Base-by-base conservation (phyloP, 2,797 vertebrate genomes). In the Pterois miles region DNA sequence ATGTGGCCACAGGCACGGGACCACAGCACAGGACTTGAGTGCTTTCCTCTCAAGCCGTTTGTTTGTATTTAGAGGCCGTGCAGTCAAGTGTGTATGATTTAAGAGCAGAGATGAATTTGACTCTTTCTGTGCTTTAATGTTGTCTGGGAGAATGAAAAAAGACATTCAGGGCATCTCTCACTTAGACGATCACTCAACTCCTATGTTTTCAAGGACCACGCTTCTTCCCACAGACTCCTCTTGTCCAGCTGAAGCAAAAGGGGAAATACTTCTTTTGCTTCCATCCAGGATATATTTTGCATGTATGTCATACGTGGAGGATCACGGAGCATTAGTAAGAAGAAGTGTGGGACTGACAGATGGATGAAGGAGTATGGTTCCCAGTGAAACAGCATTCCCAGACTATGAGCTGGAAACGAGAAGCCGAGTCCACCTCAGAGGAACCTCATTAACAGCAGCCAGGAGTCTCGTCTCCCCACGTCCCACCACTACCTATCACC, bases 331-430 rank as follows among this genome's bases (percentile, higher is more conserved):
- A 72, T 40, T 34, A 18, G 38, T 36, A 70, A 56, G 23, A 70
- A 48, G n/a, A 54, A 73, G 60, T 52, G 85, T 38, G 46, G 63
- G 65, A 83, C 81, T 81, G 81, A 85, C 82, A 82, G 87, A 88
- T 70, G 81, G 74, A 82, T 83, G 81, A 89, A 85, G 80, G 74
- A 89, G 81, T 74, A 84, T 64, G 22, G 6, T 77, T 92, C 84
- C 88, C 80, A 71, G 70, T 78, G 75, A 91, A 86, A 79, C 76
- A 82, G 82, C 92, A 92, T 94, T 92, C 93, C 92, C 82, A 93
- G 91, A 94, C 90, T 84, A 91, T 91, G 92, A 92, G 89, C 87
- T 89, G 74, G 89, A 91, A 86, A 82, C 18, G 0, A 78, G 76
- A 81, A 71, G 85, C 84, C 40, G 69, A 72, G 65, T 85, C 79